phyloP scores from a whole-genome alignment of 2,888 invertebrate species.

The Xestobium rufovillosum region DNA sequence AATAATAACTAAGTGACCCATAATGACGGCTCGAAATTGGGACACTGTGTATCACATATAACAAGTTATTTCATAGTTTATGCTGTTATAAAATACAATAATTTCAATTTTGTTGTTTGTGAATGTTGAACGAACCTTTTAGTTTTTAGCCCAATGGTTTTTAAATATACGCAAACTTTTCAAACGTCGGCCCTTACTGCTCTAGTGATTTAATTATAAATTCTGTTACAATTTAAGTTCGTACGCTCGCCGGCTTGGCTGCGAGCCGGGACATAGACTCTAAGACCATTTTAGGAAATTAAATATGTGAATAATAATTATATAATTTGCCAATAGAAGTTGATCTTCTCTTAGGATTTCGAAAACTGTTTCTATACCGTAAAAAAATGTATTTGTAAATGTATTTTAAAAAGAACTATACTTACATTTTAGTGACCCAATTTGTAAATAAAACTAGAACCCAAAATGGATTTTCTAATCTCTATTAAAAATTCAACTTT shows the following conservation, averaged over 20 bases:
- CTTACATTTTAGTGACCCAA: slow-evolving; percentile 30
- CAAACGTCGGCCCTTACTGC: too few relatives aligned
- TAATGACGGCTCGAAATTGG: too few relatives aligned
- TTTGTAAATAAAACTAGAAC: slow-evolving; percentile 35
- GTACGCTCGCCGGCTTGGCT: slow-evolving; percentile 36
- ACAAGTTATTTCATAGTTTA: too few relatives aligned
- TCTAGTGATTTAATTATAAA: slow-evolving; percentile 20
- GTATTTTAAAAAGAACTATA: slow-evolving; percentile 34
- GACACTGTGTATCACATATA: too few relatives aligned
- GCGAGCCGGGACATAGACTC: slow-evolving; percentile 27
- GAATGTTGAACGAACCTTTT: too few relatives aligned
- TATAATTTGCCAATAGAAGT: slow-evolving; percentile 36
- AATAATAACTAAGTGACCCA: too few relatives aligned
- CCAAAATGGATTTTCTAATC: slow-evolving; percentile 26
- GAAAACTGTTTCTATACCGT: slow-evolving; percentile 30
- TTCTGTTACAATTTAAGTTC: slow-evolving; percentile 26
- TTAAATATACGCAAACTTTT: too few relatives aligned
- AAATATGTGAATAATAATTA: slow-evolving; percentile 27
- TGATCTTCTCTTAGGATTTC: slow-evolving; percentile 33
- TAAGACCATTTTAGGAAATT: slow-evolving; percentile 30
- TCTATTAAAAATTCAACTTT: slow-evolving; percentile 29
- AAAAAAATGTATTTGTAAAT: slow-evolving; percentile 33
- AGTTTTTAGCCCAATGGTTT: too few relatives aligned
- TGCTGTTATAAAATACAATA: too few relatives aligned
- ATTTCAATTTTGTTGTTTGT: too few relatives aligned